Percentiles rank a stretch among this genome's conserved stretches.
Evolutionary conservation across 1,140 invertebrate genomes (phyloP).

Genomic region (Sinella curviseta): DNA sequence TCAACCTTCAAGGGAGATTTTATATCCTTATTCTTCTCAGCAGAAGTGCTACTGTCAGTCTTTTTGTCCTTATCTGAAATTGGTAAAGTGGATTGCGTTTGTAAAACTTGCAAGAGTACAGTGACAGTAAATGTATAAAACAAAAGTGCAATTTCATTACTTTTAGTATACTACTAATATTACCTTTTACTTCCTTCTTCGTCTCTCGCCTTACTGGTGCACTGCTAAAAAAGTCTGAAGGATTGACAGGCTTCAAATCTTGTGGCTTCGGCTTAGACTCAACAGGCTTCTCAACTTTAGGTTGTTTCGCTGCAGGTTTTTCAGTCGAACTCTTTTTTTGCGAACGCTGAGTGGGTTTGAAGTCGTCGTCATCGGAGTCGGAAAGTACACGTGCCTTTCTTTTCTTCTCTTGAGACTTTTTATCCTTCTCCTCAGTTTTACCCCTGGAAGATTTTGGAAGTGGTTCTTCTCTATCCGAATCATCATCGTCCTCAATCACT

Average conservation of each 20-base stretch:
- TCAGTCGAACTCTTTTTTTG: conserved; percentile 41
- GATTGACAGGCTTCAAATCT: conserved; percentile 44
- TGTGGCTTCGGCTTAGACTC: conserved; percentile 4
- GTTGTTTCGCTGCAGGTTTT: neutral
- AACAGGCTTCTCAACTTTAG: conserved; percentile 21
- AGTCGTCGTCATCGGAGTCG: conserved; percentile 49
- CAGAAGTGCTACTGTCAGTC: no score
- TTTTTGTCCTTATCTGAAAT: no score
- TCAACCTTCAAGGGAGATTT: neutral
- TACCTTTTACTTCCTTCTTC: conserved; percentile 5
- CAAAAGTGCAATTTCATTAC: no score
- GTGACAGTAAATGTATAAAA: no score
- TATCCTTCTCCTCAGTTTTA: conserved; percentile 41
- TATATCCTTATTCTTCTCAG: no score
- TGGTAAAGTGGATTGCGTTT: no score
- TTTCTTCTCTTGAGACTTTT: conserved; percentile 48
- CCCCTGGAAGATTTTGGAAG: neutral
- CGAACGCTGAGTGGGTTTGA: conserved; percentile 45
- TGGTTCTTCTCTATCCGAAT: neutral
- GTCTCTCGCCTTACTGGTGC: conserved; percentile 52
- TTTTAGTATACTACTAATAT: no score
- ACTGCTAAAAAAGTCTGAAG: conserved; percentile 55
- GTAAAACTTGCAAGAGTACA: no score
- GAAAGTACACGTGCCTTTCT: conserved; percentile 47
- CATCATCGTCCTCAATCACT: conserved; percentile 12